These are phyloP conservation scores for Zaprionus gabonicus DNA, from an alignment of 1,140 invertebrate species.

Conservation along the genomic window DNA sequence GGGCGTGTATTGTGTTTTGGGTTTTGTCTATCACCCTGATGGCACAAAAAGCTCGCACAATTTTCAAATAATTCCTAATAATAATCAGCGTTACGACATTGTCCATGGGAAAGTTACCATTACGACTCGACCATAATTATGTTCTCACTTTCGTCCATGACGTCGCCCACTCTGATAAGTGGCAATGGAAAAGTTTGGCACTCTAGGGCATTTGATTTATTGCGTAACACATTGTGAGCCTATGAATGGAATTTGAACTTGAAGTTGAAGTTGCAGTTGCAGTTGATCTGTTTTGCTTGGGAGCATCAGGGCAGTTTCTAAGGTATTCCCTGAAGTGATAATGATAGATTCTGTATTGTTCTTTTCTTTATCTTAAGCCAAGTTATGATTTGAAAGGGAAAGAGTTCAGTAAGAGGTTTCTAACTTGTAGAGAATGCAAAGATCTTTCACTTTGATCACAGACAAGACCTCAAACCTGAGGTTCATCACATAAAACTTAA, in stretches of 20 bases:
- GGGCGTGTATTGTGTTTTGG: too few relatives aligned
- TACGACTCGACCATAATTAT: conserved; percentile 7
- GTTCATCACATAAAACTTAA: too few relatives aligned
- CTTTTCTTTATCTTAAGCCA: too few relatives aligned
- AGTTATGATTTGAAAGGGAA: too few relatives aligned
- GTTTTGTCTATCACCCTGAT: neutral
- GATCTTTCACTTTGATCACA: too few relatives aligned
- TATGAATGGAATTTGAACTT: neutral
- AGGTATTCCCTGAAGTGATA: neutral
- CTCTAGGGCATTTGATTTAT: neutral
- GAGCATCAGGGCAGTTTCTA: neutral
- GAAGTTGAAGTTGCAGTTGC: neutral
- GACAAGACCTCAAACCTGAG: too few relatives aligned
- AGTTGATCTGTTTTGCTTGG: neutral
- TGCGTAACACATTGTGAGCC: neutral
- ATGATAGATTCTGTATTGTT: neutral
- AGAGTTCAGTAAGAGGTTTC: too few relatives aligned
- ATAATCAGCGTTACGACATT: conserved; percentile 15
- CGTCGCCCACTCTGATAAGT: neutral
- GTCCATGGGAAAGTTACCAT: neutral
- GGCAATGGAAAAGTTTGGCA: conserved; percentile 15
- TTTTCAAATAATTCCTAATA: neutral
- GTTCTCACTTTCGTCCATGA: conserved; percentile 19
- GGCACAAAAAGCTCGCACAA: neutral
- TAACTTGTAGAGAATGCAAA: too few relatives aligned